Evolutionary conservation across 2,888 invertebrate genomes (phyloP), one percentile per base, ranked within the genome.

Genomic region (Leptinotarsa haldemani): DNA sequence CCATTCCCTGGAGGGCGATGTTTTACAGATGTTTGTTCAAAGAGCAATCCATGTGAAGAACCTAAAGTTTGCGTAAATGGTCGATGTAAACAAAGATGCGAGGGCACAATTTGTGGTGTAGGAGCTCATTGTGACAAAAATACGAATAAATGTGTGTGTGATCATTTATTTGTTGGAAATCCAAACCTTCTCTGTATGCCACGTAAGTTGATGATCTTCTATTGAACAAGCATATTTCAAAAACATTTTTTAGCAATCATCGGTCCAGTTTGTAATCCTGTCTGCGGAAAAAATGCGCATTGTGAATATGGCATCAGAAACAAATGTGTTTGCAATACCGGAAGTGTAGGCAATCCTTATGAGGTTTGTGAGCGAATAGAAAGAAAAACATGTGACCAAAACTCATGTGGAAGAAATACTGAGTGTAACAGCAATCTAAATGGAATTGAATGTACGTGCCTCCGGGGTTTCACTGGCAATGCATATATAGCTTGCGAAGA

Each of bases 1-100:
- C 96, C 97, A 9, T 97, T 97, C 89, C 95, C 96, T 1, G 97
- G 97, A 40, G 97, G 97, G 53, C 90, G 90, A 70, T 97, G 97
- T 84, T 90, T 90, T 70, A 93, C 94, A 69, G 96, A 96, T 86
- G 90, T 95, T 69, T 97, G 97, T 86, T 95, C 95, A 0, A 89
- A 93, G 3, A 90, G 92, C 0, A 89, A 93, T 69, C 94, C 95
- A 0, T 97, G 97, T 81, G 91, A 91, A 47, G 92, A 93, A 66
- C 94, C 95, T 0, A 91, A 94, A 81, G 91, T 95, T 2, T 97
- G 97, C 85, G 94, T 97, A 76, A 92, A 94, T 22, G 96, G 96
- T 40, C 91, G 97, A 75, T 97, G 97, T 86, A 95, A 96, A 83
- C 94, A 96, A 83, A 91, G 95, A 18, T 97, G 97, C 84, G 95